These are phyloP conservation scores for Branchellion lobata DNA, from an alignment of 2,888 invertebrate genomes.

Conservation along the genomic window DNA sequence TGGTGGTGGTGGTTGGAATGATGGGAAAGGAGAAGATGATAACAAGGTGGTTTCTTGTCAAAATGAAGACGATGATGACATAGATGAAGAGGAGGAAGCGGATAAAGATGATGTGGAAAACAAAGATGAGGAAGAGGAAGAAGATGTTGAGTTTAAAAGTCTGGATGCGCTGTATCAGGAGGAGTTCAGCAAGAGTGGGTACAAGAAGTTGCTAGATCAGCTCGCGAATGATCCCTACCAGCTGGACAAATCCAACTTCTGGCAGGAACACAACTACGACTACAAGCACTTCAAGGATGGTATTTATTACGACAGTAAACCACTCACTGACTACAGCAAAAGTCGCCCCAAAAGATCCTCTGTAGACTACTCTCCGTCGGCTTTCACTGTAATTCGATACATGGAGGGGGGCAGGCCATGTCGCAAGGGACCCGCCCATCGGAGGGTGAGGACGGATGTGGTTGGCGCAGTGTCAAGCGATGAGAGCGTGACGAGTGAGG, in stretches of 20 bases:
- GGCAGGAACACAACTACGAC: neutral
- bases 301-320: neutral
- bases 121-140: conserved; percentile 21
- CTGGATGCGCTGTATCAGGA: conserved; percentile 40
- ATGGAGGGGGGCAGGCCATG: neutral
- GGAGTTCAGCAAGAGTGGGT: conserved; percentile 34
- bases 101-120: neutral
- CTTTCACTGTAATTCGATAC: conserved; percentile 40
- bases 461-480: too few species aligned
- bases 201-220: conserved; percentile 7
- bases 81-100: conserved; percentile 3
- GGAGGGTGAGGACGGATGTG: neutral
- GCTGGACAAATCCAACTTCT: neutral
- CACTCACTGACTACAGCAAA: conserved; percentile 36
- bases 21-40: neutral
- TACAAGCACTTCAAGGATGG: neutral
- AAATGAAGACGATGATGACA: conserved; percentile 9
- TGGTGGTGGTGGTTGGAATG: neutral
- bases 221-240: neutral
- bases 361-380: conserved; percentile 46
- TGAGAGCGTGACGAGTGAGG: too few species aligned
- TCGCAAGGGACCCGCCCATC: neutral
- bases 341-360: conserved; percentile 41
- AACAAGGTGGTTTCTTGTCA: too few species aligned
- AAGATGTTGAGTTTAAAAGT: conserved; percentile 29